Evolutionary conservation across 2,113 vertebrate species (phyloP).

Genomic region (Saccopteryx leptura): DNA sequence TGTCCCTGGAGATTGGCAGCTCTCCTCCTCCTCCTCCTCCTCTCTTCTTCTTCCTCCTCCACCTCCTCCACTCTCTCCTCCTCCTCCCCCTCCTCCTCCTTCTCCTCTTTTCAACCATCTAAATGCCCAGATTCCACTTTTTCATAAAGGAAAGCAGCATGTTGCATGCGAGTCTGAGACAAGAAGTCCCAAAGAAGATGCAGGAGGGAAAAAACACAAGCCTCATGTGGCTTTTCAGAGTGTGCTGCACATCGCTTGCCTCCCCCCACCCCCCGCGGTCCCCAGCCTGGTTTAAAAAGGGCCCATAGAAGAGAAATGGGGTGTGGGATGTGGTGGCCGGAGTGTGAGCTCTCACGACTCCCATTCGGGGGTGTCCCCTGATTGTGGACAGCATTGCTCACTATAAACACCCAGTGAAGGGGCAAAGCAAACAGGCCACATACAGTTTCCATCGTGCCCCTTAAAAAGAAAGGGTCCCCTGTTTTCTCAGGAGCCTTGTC

Average conservation of each 20-base stretch:
- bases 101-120: slow-evolving; percentile 63
- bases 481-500: not conserved
- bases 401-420: not conserved
- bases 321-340: not conserved
- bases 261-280: not conserved
- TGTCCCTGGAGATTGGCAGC: slow-evolving; percentile 79
- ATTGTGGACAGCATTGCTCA: not conserved
- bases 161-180: slow-evolving; percentile 16
- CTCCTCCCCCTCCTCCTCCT: not conserved
- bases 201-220: slow-evolving; percentile 46
- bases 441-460: accelerated
- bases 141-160: slow-evolving; percentile 79
- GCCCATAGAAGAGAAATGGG: not conserved
- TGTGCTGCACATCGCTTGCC: not conserved
- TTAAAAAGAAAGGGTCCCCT: not conserved
- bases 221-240: slow-evolving; percentile 76
- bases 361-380: not conserved
- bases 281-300: not conserved
- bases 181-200: slow-evolving; percentile 61
- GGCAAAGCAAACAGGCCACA: not conserved
- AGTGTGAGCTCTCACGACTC: not conserved
- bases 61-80: slow-evolving; percentile 53
- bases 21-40: slow-evolving; percentile 67
- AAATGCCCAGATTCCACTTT: slow-evolving; percentile 71
- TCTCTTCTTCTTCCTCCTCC: not conserved